Base-by-base conservation (phyloP, 2,113 vertebrate genomes). In the Paratilapia polleni region DNA sequence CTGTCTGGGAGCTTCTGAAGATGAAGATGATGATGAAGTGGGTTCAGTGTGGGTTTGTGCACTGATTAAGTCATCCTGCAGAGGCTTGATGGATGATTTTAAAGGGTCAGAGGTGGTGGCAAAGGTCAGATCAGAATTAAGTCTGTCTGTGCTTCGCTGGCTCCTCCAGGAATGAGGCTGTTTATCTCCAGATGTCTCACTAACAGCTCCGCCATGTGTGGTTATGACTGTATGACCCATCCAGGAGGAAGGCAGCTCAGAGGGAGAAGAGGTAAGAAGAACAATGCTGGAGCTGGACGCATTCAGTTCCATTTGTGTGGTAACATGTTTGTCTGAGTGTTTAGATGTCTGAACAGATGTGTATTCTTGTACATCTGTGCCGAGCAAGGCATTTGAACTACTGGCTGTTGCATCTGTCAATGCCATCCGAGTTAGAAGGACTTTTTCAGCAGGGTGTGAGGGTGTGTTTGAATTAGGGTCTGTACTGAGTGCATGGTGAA, bases 71-170 rank as follows among this genome's bases (percentile, higher is more conserved):
- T 38, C 80, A 17, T 54, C 58, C 43, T 22, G 36, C n/a, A 34
- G 57, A 22, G 52, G 22, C 28, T 60, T 9, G 12, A 49, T 77
- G 28, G 60, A 52, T 0, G 91, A 62, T 24, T 36, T 66, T 22
- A 81, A 75, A 82, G 77, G 85, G 22, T 86, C 68, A 13, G 77
- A 73, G 34, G 88, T 89, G 81, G 85, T 4, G 4, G 78, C 3
- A 4, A 74, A 68, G 62, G 80, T 86, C 61, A 41, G 20, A 68
- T 83, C 41, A 19, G 84, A 74, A 28, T 43, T 15, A 11, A 79
- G 47, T 57, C 41, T 5, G 12, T 79, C 77, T 34, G 86, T 87
- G 77, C 77, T 91, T 60, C 80, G 62, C 34, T 82, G 81, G 63
- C 34, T 87, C 62, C 88, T 91, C 85, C 87, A 83, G 26, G 81